Evolutionary conservation across 1,140 invertebrate species (phyloP), one percentile per base, ranked within the genome.

Genomic region (Drosophila nigrodunni): DNA sequence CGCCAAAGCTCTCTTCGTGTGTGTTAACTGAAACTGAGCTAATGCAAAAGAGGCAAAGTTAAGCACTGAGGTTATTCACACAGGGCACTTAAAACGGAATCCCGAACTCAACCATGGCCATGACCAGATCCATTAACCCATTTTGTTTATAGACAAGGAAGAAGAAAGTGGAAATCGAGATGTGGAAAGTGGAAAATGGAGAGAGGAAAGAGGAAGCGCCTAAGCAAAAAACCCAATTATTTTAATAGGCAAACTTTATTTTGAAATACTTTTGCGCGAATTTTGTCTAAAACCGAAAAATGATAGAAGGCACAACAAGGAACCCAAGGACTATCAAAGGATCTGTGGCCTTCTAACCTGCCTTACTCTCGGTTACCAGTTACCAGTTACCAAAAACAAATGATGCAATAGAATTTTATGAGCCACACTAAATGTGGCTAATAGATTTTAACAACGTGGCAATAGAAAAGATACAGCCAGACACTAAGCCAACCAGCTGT

Each of bases 351-450:
- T 54, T 54, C 50, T 35, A 35, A 65, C 35, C 55, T 61, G 41
- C 34, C 41, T 30, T 34, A 37, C 15, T 30, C 25, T 30, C 25
- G 25, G 25, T 30, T 30, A 30, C 69, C 77, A 88, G 25, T 30
- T 30, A 30, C 69, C 77, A 88, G 83, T 87, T 81, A 77, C 72
- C 85, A 85, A 75, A 85, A 89, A 89, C 85, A 89, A 89, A 89
- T 89, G 85, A 89, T 89, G 85, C 85, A 89, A 89, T 89, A 89
- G 85, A 89, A 89, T 90, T 89, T 90, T 89, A 89, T 85, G 86
- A 90, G 85, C 85, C 85, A 85, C 85, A 89, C 78, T 89, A 85
- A 89, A 90, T 89, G 85, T 85, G 85, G 85, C 85, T 89, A 90
- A 89, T 89, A 89, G 86, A 89, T 90, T 89, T 89, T 87, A 89